These are phyloP conservation scores for Bilobella aurantiaca DNA, from an alignment of 1,140 invertebrate species.

Conservation along the genomic window DNA sequence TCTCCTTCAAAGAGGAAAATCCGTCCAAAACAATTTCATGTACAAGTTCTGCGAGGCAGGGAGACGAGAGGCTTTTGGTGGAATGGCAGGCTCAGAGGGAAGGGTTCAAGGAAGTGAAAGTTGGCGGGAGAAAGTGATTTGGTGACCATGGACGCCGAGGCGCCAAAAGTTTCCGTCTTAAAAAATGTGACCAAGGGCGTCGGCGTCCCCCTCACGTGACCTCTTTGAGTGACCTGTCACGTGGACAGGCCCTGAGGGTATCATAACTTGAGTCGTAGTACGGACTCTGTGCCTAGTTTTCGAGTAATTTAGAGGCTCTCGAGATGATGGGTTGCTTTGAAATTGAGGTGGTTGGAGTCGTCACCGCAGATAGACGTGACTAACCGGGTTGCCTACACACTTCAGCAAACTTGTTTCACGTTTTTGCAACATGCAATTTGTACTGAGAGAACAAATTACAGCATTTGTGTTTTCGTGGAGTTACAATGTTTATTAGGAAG, in stretches of 20 bases:
- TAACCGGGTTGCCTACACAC: conserved; percentile 27
- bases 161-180: background rate
- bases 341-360: background rate
- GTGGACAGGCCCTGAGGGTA: no score
- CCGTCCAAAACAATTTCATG: conserved; percentile 7
- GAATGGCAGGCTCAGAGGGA: background rate
- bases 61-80: background rate
- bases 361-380: conserved; percentile 26
- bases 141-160: background rate
- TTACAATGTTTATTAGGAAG: no score
- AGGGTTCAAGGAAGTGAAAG: conserved; percentile 7
- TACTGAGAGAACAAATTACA: no score
- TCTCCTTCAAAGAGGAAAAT: conserved; percentile 19
- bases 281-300: no score
- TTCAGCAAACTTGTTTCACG: conserved; percentile 16
- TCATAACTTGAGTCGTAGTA: no score
- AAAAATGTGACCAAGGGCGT: no score
- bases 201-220: background rate
- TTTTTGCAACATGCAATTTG: no score
- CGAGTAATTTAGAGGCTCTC: no score
- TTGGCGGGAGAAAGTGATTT: background rate
- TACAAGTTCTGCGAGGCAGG: background rate
- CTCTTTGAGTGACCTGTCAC: conserved; percentile 26
- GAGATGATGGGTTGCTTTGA: no score
- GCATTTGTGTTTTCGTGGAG: no score